Base-by-base conservation (phyloP, 1,140 invertebrate species). In the Dreissena polymorpha region DNA sequence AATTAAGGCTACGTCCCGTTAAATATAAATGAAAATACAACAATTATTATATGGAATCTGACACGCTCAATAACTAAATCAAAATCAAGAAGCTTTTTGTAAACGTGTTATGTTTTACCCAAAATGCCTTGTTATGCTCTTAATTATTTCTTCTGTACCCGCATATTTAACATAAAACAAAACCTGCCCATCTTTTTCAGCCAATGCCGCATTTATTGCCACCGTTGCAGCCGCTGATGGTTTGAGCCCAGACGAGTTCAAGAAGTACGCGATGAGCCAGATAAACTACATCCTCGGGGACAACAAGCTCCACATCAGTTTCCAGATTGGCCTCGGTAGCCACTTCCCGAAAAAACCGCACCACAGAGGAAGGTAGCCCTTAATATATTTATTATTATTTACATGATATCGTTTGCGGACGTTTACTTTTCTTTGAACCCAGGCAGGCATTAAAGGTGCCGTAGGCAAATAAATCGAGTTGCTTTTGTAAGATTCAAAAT, bases 211-310 rank as follows among this genome's bases (percentile, higher is more conserved):
- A 0, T 80, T 74, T 50, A 25, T 83, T 18, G 65, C 25, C 14
- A 53, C 79, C 1, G 27, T 78, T 57, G 75, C 82, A 63, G 81
- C 82, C 13, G 57, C 57, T 18, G 51, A 71, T 14, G 70, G 77
- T 0, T 67, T 83, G 7, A 57, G n/a, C 18, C 63, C 60, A 1
- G 65, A 78, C 6, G 81, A 77, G 7, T 81, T 72, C 25, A 75
- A 74, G 39, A 69, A 68, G 23, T 95, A 95, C 85, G 95, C 95
- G 10, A 91, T 93, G 84, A 85, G 93, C 82, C 95, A 95, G 90
- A 94, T 95, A 65, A 88, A 94, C 85, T 95, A 95, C 86, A 94
- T 95, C 84, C 90, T 95, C 0, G 95, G 95, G 3, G 92, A 94
- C 68, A 87, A 88, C 27, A 95, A 95, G 5, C 87, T 90, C 85